Percentiles rank a stretch among this genome's conserved stretches.
These are phyloP conservation scores for Enteromius treurensis DNA, from an alignment of 2,797 vertebrate genomes.

Conservation along the genomic window DNA sequence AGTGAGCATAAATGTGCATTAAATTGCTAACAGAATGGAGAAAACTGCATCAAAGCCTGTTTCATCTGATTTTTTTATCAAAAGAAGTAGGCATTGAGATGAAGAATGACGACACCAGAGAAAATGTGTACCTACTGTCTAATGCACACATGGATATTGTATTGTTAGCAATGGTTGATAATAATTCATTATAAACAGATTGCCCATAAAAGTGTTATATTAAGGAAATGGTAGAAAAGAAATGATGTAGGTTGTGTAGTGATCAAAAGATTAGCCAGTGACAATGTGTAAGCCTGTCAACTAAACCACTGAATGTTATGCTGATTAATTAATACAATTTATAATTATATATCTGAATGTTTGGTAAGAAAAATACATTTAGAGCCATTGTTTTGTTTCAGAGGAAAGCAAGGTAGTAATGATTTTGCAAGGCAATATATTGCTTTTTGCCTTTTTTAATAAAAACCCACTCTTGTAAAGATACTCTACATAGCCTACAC, in stretches of 20 bases:
- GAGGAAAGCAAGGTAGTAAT: not conserved
- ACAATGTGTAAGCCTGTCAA: not conserved
- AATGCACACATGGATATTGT: not conserved
- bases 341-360: not conserved
- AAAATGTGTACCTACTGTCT: not conserved
- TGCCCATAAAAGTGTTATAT: not conserved
- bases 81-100: not conserved
- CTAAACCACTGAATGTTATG: not conserved
- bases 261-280: not conserved
- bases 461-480: not conserved
- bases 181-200: not conserved
- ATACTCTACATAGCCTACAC: not conserved
- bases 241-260: not conserved
- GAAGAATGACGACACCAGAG: not conserved
- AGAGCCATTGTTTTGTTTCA: not conserved
- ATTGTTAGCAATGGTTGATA: not conserved
- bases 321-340: not conserved
- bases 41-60: slow-evolving; percentile 1
- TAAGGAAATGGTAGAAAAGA: not conserved
- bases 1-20: slow-evolving; percentile 39
- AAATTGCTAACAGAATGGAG: slow-evolving; percentile 30
- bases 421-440: not conserved
- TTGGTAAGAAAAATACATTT: not conserved
- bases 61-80: slow-evolving; percentile 24
- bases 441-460: not conserved